Conservation (phyloP, 2,113 vertebrate species). For the Tretioscincus oriximinensis region DNA sequence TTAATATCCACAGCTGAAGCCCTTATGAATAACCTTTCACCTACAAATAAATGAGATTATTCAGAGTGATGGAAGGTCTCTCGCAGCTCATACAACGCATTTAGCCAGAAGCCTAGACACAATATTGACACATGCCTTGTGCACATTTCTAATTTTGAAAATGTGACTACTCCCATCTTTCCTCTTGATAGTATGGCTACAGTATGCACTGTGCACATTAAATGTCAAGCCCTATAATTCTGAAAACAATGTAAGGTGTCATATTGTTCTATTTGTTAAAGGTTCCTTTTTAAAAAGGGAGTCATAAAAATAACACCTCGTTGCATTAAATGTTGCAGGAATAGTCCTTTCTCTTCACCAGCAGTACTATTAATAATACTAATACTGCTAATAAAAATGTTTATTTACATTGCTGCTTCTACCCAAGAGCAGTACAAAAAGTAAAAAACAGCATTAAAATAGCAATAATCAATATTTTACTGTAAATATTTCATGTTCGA, state of each 20-base stretch:
- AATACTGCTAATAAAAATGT: no score
- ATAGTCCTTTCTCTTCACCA: background rate
- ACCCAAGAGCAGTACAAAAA: no score
- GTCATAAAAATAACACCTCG: background rate
- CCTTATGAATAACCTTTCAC: constrained; percentile 8
- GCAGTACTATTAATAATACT: no score
- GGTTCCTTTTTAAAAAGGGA: background rate
- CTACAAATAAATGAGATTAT: constrained; percentile 30
- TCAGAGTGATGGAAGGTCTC: constrained; percentile 6
- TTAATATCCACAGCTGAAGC: constrained; percentile 18
- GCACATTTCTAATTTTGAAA: background rate
- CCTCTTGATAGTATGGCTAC: background rate
- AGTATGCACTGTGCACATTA: background rate
- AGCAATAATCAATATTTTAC: no score
- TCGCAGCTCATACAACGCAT: constrained; percentile 10
- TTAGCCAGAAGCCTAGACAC: constrained; percentile 13
- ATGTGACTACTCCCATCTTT: background rate
- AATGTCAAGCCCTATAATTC: constrained; percentile 14
- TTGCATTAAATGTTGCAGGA: constrained; percentile 26
- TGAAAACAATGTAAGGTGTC: constrained; percentile 9
- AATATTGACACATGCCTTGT: constrained; percentile 20
- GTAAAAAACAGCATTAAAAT: no score
- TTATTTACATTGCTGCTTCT: no score
- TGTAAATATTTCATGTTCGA: no score
- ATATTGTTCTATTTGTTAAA: background rate